Evolutionary conservation across 53 echinoderm and acorn worm species (phyloP), one percentile per base, ranked within the genome.

Genomic region (Temnopleurus reevesii): DNA sequence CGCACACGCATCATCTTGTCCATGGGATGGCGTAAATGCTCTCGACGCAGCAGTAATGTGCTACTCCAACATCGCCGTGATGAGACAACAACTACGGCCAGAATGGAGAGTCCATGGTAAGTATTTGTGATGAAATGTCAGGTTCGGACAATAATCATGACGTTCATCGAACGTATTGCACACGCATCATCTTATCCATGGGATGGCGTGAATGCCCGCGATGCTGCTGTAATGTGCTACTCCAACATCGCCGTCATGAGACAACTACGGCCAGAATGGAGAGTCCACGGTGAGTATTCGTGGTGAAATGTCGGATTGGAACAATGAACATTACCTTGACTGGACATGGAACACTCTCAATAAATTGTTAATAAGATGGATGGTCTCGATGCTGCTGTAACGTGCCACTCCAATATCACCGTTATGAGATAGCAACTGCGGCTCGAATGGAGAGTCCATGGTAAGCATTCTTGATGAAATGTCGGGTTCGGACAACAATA

Each of bases 61-160:
- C 44, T 97, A 97, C 77, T 83, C 65, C 25, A 89, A 83, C 57
- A 92, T 97, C 57, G 91, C 93, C 17, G 92, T 87, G 24, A 93
- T 97, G 90, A 93, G 97, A 58, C 95, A 97, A 55, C 97, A 97
- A 83, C 86, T n/a, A n/a, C n/a, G 91, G 84, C 97, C 97, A 31
- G 58, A 89, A 13, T 90, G 95, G 87, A 91, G 95, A 55, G 88
- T 93, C 23, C 95, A 97, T 92, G 97, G 97, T 97, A 91, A 89
- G 89, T 77, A n/a, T n/a, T n/a, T n/a, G 10, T 76, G n/a, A n/a
- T n/a, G n/a, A n/a, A n/a, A n/a, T n/a, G n/a, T n/a, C n/a, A n/a
- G n/a, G n/a, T n/a, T n/a, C n/a, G n/a, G n/a, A n/a, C n/a, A n/a
- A n/a, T n/a, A n/a, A n/a, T n/a, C n/a, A 77, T 95, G 34, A 89